Evolutionary conservation across 2,888 invertebrate species (phyloP).

Genomic region (Drosophila ochracea): DNA sequence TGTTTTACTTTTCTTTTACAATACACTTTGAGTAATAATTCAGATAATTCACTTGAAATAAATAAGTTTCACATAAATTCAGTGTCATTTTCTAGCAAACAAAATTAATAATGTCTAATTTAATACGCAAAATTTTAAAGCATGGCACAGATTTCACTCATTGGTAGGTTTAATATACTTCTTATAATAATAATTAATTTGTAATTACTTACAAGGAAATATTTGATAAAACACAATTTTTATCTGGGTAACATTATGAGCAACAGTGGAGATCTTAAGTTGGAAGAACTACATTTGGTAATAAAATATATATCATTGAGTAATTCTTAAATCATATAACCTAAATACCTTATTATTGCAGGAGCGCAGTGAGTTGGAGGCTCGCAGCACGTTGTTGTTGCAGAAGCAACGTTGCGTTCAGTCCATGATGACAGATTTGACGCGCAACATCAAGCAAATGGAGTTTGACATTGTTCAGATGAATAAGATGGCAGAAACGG

Average conservation of each 20-base stretch:
- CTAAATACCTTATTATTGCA: neutral
- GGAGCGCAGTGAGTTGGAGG: slow-evolving; percentile 44
- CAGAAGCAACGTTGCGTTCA: slow-evolving; percentile 48
- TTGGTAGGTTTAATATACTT: slow-evolving; percentile 24
- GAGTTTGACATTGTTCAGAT: slow-evolving; percentile 49
- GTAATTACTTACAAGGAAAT: slow-evolving; percentile 30
- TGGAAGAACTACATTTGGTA: slow-evolving; percentile 47
- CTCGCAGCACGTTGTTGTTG: slow-evolving; percentile 16
- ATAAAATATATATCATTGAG: neutral
- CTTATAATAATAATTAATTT: too few species aligned
- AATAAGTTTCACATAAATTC: neutral
- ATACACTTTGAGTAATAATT: slow-evolving; percentile 11
- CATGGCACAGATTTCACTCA: slow-evolving; percentile 19
- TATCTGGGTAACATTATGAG: slow-evolving; percentile 32
- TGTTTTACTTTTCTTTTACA: neutral
- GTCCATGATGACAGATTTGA: slow-evolving; percentile 55
- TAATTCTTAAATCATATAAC: neutral
- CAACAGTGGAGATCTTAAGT: slow-evolving; percentile 25
- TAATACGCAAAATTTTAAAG: slow-evolving; percentile 44
- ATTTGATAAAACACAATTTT: slow-evolving; percentile 42
- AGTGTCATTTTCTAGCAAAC: neutral
- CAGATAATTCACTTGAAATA: slow-evolving; percentile 6
- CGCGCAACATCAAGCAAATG: slow-evolving; percentile 57
- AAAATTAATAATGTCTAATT: slow-evolving; percentile 36
- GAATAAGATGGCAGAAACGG: neutral